Percentiles rank a stretch among this genome's conserved stretches.
These are phyloP conservation scores for Habroteleia sp. DNA, from an alignment of 2,888 invertebrate species.

Conservation along the genomic window DNA sequence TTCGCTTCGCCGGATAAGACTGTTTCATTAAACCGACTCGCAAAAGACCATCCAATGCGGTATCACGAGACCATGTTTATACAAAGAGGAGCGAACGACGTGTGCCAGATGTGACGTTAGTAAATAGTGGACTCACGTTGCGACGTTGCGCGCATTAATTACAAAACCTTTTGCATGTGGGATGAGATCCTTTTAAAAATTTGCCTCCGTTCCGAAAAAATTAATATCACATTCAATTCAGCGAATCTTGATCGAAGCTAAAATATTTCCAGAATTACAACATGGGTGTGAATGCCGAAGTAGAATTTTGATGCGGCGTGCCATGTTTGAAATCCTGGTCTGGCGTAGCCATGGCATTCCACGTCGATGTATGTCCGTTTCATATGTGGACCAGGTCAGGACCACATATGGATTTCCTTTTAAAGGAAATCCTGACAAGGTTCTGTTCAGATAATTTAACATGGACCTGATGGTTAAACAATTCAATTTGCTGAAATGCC, in stretches of 20 bases:
- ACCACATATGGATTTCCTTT: no score
- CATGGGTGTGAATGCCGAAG: no score
- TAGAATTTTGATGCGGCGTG: no score
- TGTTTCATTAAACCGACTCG: constrained; percentile 51
- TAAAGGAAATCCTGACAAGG: no score
- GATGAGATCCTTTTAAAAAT: constrained; percentile 47
- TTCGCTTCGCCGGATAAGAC: constrained; percentile 48
- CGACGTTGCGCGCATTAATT: constrained; percentile 60
- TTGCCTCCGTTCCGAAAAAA: constrained; percentile 20
- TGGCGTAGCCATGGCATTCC: no score
- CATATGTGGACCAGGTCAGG: no score
- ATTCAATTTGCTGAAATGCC: no score
- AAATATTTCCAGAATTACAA: constrained; percentile 24
- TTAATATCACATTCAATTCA: constrained; percentile 16
- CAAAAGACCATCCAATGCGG: constrained; percentile 34
- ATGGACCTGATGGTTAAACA: no score
- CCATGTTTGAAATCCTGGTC: no score
- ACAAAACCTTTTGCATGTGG: constrained; percentile 44
- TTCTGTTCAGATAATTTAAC: no score
- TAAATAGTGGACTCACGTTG: constrained; percentile 57
- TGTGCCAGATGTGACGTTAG: constrained; percentile 55
- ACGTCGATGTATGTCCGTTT: no score
- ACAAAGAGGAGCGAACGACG: constrained; percentile 60
- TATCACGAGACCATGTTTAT: constrained; percentile 39
- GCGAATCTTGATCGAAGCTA: constrained; percentile 6